Evolutionary conservation across 1,140 invertebrate species (phyloP), one percentile per base, ranked within the genome.

Genomic region (Drosophila pseudoobscura): DNA sequence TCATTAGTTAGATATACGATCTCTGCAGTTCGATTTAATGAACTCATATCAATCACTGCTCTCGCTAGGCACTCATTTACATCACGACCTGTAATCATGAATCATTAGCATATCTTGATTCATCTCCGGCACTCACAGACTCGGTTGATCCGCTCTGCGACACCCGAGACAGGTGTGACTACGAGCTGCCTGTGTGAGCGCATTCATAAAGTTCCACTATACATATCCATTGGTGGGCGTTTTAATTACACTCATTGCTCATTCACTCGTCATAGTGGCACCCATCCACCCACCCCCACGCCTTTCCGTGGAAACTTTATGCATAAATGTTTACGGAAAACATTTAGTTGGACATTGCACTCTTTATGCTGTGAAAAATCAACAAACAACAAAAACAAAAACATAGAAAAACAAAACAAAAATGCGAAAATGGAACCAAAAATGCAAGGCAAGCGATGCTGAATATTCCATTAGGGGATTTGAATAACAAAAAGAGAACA

Each of bases 61-160:
- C 35, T 39, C 35, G 35, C 35, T 3, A 1, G 9, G 35, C 43
- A 35, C 20, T 49, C 35, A 69, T 43, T 64, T 64, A 29, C 59
- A 65, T 65, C 62, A 13, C 13, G 22, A 11, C 0, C 6, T 26
- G 31, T 13, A 52, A 69, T 69, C 57, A 69, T 69, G 64, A 69
- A 69, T 69, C 66, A 57, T 69, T 57, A 50, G 55, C 31, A 50
- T 57, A 64, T 44, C 49, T 56, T 57, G 63, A 69, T 69, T 69
- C 52, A 43, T 31, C 57, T 7, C 57, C 11, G 9, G 35, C 35
- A 39, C 35, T 39, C 35, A 39, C 3, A 39, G 35, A 11, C 9
- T 8, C 31, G 8, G 31, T 35, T 9, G 8, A 35, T 3, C 35
- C 35, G 35, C 31, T 35, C 2, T 3, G 35, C 41, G 31, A 46